Percentiles rank a stretch among this genome's conserved stretches.
Evolutionary conservation across 2,797 vertebrate genomes (phyloP).

Genomic region (Crenuchus spilurus): DNA sequence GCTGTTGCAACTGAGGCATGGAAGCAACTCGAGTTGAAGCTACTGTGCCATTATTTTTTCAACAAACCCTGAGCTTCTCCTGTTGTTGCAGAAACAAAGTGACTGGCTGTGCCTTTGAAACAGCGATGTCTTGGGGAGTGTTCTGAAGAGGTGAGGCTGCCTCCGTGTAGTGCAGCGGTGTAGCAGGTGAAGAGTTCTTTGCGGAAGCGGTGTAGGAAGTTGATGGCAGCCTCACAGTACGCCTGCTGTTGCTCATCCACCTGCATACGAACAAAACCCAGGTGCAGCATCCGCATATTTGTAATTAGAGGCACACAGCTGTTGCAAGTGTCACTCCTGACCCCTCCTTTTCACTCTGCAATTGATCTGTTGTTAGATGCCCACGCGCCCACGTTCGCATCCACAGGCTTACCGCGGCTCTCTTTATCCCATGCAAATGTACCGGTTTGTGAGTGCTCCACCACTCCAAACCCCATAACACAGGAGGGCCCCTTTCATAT

Average conservation of each 20-base stretch:
- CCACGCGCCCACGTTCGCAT: conserved; percentile 51
- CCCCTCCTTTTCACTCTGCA: conserved; percentile 54
- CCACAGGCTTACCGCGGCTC: conserved; percentile 10
- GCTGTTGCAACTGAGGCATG: background rate
- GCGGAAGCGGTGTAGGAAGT: conserved; percentile 15
- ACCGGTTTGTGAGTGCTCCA: background rate
- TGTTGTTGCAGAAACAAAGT: background rate
- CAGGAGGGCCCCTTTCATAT: conserved; percentile 37
- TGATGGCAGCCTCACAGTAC: conserved; percentile 3
- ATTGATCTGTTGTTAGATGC: conserved; percentile 59
- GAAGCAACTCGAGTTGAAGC: background rate
- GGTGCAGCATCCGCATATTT: conserved; percentile 59
- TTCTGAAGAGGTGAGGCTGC: background rate
- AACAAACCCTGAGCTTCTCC: background rate
- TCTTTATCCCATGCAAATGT: conserved; percentile 25
- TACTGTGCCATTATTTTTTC: background rate
- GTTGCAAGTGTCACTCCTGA: conserved; percentile 58
- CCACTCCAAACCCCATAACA: conserved; percentile 15
- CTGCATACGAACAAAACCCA: conserved; percentile 59
- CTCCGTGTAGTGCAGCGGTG: background rate
- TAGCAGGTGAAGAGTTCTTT: conserved; percentile 6
- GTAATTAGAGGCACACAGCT: conserved; percentile 71
- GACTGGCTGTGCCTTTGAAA: background rate
- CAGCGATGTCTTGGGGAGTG: background rate
- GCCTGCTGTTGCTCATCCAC: conserved; percentile 28